Evolutionary conservation across 2,888 invertebrate species (phyloP), one percentile per base, ranked within the genome.

Genomic region (Epicampocera succincta): DNA sequence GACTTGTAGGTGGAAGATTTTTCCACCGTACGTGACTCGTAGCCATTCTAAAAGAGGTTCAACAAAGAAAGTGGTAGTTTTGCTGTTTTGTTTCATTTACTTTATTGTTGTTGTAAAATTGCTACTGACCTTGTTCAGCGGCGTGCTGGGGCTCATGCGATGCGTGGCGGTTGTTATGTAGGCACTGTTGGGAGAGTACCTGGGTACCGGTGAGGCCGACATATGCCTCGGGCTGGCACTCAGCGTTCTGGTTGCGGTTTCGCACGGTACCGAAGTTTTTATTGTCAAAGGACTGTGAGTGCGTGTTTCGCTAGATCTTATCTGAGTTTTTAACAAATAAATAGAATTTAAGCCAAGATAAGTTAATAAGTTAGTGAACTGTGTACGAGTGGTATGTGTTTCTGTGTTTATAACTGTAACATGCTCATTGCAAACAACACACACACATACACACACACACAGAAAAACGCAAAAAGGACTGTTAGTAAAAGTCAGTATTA

Each of bases 151-250:
- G 78, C 91, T 91, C 60, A 93, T 86, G 46, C 90, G 88, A 80
- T 91, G 90, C 2, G 85, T 93, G 83, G 85, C 93, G 85, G 86
- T 93, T 88, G 88, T 92, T 89, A 77, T 92, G 91, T 88, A 93
- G 88, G 91, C 93, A 90, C 88, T 93, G 90, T 90, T 93, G 89
- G 87, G 93, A 88, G 90, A 93, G 90, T 89, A 88, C 13, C 90
- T 87, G 50, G 88, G 89, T 66, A 90, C 86, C 44, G 91, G 91
- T 6, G 91, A 91, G 42, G 88, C 87, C 3, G 91, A 87, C 77
- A 88, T 86, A 61, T 88, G 89, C 8, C 91, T 86, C 2, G 91
- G 91, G 83, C 91, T 91, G 75, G 73, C 82, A 54, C 85, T 88
- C 1, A 90, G 63, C 66, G 89, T 90, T 29, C 90, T 87, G 21